Base-by-base conservation (phyloP, 2,888 invertebrate genomes). In the Dromius quadrimaculatus region DNA sequence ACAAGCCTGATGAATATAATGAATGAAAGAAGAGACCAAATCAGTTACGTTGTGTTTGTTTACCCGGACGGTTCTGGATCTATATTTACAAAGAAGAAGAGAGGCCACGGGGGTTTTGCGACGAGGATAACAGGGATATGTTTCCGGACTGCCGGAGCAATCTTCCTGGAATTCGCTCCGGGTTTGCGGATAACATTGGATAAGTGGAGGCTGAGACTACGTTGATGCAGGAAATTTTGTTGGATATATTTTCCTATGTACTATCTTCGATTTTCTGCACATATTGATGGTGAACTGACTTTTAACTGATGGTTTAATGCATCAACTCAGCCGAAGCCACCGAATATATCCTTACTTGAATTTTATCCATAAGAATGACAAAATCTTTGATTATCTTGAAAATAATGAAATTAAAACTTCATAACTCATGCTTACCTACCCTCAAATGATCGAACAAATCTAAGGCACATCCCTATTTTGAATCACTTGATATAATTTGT, bases 21-120 rank as follows among this genome's bases (percentile, higher is more conserved):
- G 64, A 64, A 64, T 64, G 64, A 64, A 34, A 64, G 47, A 47
- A 50, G 64, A 62, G 62, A 22, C 62, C 64, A 47, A 64, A 64
- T 64, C 64, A 64, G 64, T 64, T 64, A 64, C 50, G 47, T 63
- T 34, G 64, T 64, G 64, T 64, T 64, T 64, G 64, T 64, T 64
- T 64, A 64, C 64, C 47, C 34, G 9, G 62, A 32, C 22, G 22
- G n/a, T n/a, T n/a, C n/a, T 23, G 62, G 41, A 62, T 62, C 62
- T 62, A 62, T 62, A 62, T 62, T 62, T 62, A 62, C 36, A 41
- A 61, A 61, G 61, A 54, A 54, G 11, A 5, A 22, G 28, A 54
- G 32, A n/a, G 28, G 15, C 19, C 50, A 19, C 20, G 8, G 23
- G n/a, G n/a, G n/a, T n/a, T n/a, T n/a, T n/a, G 50, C 15, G 20